Percentiles rank a stretch among this genome's conserved stretches.
Conservation (phyloP, 2,797 vertebrate species). For the Chaenodraco wilsoni region DNA sequence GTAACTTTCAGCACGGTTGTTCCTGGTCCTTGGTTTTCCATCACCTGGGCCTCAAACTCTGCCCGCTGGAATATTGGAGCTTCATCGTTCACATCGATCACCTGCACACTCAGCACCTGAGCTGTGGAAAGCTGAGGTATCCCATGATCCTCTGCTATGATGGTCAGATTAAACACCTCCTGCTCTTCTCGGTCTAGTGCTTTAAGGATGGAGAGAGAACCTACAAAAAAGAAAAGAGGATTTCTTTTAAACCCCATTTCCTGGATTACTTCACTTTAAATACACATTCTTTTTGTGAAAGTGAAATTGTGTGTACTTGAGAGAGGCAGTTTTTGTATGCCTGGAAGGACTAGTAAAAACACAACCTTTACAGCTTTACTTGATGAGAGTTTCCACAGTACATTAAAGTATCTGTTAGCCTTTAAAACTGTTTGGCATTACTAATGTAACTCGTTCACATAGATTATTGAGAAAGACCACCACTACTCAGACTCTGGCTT, state of each 20-base stretch:
- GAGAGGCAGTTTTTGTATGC: conserved; percentile 45
- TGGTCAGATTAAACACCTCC: conserved; percentile 88
- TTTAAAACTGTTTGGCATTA: conserved; percentile 52
- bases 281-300: conserved; percentile 7
- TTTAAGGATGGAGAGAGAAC: conserved; percentile 82
- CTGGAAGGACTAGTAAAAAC: conserved; percentile 54
- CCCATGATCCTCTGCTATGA: conserved; percentile 91
- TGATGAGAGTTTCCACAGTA: conserved; percentile 68
- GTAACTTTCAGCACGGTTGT: conserved; percentile 87
- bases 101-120: conserved; percentile 89
- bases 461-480: conserved; percentile 44
- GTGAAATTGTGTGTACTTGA: conserved; percentile 48
- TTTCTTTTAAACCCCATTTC: neutral
- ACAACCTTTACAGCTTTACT: conserved; percentile 48
- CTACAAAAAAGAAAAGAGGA: conserved; percentile 35
- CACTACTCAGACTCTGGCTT: conserved; percentile 38
- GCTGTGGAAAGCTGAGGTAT: conserved; percentile 88
- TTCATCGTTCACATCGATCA: conserved; percentile 96
- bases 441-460: conserved; percentile 28
- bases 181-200: conserved; percentile 91
- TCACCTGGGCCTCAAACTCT: conserved; percentile 86
- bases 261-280: conserved; percentile 3
- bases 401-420: conserved; percentile 9
- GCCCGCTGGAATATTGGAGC: conserved; percentile 86
- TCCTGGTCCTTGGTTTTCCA: conserved; percentile 90